Base-by-base conservation (phyloP, 2,888 invertebrate species). In the Lydus trimaculatus region DNA sequence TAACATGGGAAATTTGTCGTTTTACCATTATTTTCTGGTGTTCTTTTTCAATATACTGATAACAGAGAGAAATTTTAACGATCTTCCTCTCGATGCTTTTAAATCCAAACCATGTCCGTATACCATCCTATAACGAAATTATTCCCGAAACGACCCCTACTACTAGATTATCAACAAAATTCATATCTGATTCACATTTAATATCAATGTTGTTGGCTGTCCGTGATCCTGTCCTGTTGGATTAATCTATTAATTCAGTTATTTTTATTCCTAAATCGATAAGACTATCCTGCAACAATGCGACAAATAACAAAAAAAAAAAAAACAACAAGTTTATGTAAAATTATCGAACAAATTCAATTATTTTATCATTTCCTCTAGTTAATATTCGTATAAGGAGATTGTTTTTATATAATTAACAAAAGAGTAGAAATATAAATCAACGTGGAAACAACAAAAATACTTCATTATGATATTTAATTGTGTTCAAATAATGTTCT, bases 401-500 rank as follows among this genome's bases (percentile, higher is more conserved):
- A 77, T 77, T 77, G 77, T 77, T 77, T 77, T 77, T 77, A 75
- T 70, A 71, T 67, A 73, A 77, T 77, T 77, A 77, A 72, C 72
- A 72, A 36, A 36, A 36, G 73, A 75, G 74, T 73, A 72, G 73
- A 36, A 36, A 73, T 75, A 75, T 75, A 75, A 73, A 73, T 71
- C 69, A 62, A 71, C 67, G 65, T 67, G 63, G 71, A 72, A 43
- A 64, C 60, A 61, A 73, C 72, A 73, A 76, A 72, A 75, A 73
- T 75, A 74, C 76, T 75, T 74, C 73, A 74, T 75, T 75, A 74
- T 73, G 67, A 43, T 69, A 69, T 66, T 75, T 75, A 76, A 76
- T 76, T 74, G 73, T 69, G 72, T 76, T 76, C 75, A 65, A 65
- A 64, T n/a, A n/a, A n/a, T 69, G 73, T 72, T 65, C 71, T 76